Conservation (phyloP, 2,113 vertebrate species). For the Brienomyrus brachyistius region DNA sequence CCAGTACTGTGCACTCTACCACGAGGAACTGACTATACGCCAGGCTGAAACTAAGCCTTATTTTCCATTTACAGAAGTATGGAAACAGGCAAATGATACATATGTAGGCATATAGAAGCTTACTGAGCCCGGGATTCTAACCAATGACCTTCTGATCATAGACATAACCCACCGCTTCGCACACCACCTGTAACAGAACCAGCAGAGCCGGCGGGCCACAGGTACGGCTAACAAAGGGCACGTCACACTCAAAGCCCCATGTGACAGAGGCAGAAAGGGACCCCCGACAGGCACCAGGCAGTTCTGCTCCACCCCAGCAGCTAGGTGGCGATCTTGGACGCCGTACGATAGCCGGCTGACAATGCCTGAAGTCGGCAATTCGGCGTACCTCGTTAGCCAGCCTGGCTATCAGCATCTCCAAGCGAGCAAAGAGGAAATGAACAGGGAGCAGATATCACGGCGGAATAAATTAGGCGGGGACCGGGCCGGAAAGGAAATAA, state of each 20-base stretch:
- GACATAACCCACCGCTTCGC: accelerated
- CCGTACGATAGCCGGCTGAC: neutral
- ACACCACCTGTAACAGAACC: neutral
- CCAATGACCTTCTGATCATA: neutral
- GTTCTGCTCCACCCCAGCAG: neutral
- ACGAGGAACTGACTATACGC: neutral
- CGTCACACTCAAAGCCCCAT: neutral
- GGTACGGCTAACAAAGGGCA: neutral
- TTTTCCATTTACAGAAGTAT: neutral
- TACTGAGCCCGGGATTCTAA: neutral
- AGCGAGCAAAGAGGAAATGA: neutral
- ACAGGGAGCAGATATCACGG: neutral
- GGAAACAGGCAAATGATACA: neutral
- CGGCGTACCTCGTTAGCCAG: neutral
- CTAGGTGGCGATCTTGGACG: neutral
- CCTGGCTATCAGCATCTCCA: neutral
- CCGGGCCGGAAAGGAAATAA: neutral
- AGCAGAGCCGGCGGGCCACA: neutral
- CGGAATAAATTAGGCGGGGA: neutral
- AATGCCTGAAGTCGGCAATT: neutral
- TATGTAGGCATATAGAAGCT: neutral
- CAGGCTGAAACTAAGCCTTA: neutral
- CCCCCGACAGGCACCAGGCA: neutral
- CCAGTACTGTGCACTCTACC: neutral
- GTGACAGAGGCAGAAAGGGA: neutral